Evolutionary conservation across 2,113 vertebrate genomes (phyloP).

Genomic region (Prionailurus bengalensis): DNA sequence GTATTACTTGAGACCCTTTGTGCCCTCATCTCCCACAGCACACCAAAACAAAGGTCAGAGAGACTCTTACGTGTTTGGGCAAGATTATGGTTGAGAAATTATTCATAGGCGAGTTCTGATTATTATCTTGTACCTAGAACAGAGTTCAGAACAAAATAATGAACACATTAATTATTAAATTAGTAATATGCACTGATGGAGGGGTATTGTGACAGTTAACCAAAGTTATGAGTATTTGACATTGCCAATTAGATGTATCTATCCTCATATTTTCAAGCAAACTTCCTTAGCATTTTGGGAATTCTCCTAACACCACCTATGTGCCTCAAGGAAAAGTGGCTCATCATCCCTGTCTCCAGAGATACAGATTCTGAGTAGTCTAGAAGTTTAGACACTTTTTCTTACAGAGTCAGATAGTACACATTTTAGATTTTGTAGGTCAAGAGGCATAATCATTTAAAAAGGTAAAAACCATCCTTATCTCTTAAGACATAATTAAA

Average conservation of each 20-base stretch:
- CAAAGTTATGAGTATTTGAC: not conserved
- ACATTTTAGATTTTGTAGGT: not conserved
- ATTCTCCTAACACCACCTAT: not conserved
- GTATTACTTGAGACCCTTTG: not conserved
- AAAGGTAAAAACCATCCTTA: not conserved
- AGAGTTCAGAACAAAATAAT: not conserved
- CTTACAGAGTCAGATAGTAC: not conserved
- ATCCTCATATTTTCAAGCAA: not conserved
- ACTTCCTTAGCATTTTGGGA: not conserved
- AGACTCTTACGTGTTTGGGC: not conserved
- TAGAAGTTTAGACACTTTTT: not conserved
- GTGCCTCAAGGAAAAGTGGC: not conserved
- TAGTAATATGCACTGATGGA: not conserved
- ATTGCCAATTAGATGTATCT: not conserved
- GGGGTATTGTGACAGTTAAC: not conserved
- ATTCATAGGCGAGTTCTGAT: not conserved
- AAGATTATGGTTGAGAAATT: not conserved
- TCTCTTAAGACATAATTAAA: not conserved
- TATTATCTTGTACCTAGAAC: not conserved
- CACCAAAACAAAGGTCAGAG: not conserved
- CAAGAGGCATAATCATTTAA: not conserved
- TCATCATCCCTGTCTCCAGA: not conserved
- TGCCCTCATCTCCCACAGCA: not conserved
- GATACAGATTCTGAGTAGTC: not conserved
- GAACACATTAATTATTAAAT: not conserved